A percentile compares a stretch with the other conserved stretches of the same genome.
phyloP scores from a whole-genome alignment of 1,140 invertebrate species.

The Saxidomus purpurata region DNA sequence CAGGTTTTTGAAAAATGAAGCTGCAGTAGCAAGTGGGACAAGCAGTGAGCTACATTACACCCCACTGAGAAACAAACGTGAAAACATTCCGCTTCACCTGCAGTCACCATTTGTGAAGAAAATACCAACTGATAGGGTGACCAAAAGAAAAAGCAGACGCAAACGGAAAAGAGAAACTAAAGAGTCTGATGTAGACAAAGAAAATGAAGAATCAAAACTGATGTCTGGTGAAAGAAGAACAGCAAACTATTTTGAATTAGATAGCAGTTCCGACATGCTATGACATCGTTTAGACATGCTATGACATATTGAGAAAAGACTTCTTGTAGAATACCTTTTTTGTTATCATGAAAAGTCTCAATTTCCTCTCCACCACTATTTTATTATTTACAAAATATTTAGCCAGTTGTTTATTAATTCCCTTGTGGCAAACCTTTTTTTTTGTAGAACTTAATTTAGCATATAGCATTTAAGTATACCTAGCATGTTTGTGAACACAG shows the following conservation, averaged over 20 bases:
- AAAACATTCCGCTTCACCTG: constrained; percentile 10
- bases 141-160: constrained; percentile 16
- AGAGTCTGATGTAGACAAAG: neutral
- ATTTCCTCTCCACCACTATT: too few species aligned
- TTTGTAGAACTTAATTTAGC: too few species aligned
- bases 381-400: too few species aligned
- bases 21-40: neutral
- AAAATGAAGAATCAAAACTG: neutral
- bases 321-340: too few species aligned
- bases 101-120: constrained; percentile 58
- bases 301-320: too few species aligned
- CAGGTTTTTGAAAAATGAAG: neutral
- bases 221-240: neutral
- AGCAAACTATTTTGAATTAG: neutral
- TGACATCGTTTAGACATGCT: neutral
- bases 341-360: too few species aligned
- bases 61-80: neutral
- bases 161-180: neutral
- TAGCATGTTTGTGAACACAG: too few species aligned
- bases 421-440: too few species aligned
- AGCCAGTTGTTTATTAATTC: too few species aligned
- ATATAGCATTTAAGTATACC: too few species aligned
- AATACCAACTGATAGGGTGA: constrained; percentile 57
- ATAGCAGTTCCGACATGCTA: neutral
- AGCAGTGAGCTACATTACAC: neutral